Evolutionary conservation across 2,888 invertebrate species (phyloP).

Genomic region (Cephus pygmeus): DNA sequence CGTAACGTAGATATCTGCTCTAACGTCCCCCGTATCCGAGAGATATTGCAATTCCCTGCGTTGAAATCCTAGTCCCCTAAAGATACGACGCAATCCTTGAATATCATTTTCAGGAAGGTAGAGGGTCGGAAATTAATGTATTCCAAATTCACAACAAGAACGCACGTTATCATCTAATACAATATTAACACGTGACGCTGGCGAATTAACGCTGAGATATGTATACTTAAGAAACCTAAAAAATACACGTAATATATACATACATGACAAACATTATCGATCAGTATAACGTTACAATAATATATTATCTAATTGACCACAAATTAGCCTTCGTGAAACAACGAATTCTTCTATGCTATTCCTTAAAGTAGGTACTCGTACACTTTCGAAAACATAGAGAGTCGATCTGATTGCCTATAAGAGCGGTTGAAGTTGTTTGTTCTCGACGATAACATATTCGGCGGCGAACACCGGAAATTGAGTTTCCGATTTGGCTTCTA

Average conservation of each 20-base stretch:
- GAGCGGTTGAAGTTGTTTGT: constrained; percentile 28
- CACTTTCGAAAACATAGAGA: neutral
- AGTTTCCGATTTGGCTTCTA: constrained; percentile 31
- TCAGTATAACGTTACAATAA: neutral
- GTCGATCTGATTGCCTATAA: neutral
- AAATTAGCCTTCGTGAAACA: neutral
- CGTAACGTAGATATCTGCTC: too few species aligned
- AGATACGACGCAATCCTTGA: neutral
- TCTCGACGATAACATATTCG: constrained; percentile 24
- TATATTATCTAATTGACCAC: neutral
- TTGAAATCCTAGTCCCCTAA: neutral
- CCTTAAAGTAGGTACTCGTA: neutral
- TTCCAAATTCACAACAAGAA: neutral
- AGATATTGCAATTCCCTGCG: neutral
- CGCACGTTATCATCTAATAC: neutral
- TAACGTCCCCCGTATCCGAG: neutral
- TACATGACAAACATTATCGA: neutral
- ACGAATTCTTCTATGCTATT: neutral
- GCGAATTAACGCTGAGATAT: neutral
- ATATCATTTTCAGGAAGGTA: neutral
- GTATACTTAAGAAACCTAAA: neutral
- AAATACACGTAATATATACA: neutral
- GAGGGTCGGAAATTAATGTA: neutral
- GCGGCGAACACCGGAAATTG: constrained; percentile 30
- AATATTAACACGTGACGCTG: neutral